A percentile compares a stretch with the other conserved stretches of the same genome.
These are phyloP conservation scores for Tipula unca DNA, from an alignment of 2,888 invertebrate genomes.

Conservation along the genomic window DNA sequence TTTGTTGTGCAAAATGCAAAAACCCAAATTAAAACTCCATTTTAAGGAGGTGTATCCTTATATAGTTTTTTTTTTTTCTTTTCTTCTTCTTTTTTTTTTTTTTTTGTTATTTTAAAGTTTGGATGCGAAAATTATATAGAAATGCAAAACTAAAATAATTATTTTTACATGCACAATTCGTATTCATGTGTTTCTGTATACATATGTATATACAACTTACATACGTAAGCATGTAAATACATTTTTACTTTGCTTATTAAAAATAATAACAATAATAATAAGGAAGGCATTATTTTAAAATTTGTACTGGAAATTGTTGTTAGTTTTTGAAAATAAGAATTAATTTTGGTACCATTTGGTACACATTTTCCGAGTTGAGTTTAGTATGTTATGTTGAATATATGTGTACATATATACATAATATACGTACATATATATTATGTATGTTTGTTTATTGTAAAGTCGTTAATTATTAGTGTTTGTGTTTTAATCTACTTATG, in stretches of 20 bases:
- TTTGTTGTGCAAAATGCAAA: neutral
- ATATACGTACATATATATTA: neutral
- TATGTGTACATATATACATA: neutral
- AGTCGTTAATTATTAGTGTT: neutral
- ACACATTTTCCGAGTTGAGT: neutral
- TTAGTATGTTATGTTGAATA: neutral
- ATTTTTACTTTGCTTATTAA: neutral
- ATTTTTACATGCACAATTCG: neutral
- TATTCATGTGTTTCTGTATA: neutral
- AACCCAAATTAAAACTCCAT: conserved; percentile 14
- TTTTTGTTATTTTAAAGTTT: neutral
- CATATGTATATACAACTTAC: neutral
- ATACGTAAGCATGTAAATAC: neutral
- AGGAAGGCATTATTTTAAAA: neutral
- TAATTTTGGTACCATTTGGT: conserved; percentile 14
- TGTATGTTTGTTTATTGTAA: neutral
- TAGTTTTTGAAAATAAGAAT: neutral
- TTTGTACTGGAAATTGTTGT: neutral
- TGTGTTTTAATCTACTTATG: neutral
- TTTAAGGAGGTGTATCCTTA: neutral
- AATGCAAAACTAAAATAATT: neutral
- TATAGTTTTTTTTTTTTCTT: neutral
- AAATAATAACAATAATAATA: neutral
- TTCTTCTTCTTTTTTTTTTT: neutral
- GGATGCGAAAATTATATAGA: conserved; percentile 2